Base-by-base conservation (phyloP, 2,888 invertebrate genomes). In the Gastracanthus pulcherrimus region DNA sequence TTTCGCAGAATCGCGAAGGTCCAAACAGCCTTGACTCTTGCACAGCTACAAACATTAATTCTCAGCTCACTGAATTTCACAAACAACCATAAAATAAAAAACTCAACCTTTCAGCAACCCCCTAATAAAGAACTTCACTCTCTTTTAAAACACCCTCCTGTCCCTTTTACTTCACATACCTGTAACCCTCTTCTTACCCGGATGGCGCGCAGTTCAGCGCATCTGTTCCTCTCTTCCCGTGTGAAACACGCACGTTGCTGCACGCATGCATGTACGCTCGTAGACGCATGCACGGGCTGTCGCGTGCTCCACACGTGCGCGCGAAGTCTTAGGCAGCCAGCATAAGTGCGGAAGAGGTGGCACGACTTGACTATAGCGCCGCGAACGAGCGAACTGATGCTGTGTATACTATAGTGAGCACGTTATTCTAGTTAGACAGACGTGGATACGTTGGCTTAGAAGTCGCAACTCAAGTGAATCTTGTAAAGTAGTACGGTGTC, bases 221-320 rank as follows among this genome's bases (percentile, higher is more conserved):
- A 55, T 55, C 55, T 55, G 55, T 26, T 55, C 55, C 55, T n/a
- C n/a, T n/a, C n/a, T n/a, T n/a, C n/a, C n/a, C n/a, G n/a, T n/a
- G n/a, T n/a, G 38, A 38, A 38, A 13, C 48, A 19, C 48, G 16
- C 6, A 6, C 23, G 0, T 38, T 11, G 26, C n/a, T 19, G n/a
- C 16, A 23, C 62, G 13, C 62, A n/a, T n/a, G n/a, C n/a, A n/a
- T n/a, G n/a, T n/a, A n/a, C n/a, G n/a, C n/a, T n/a, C n/a, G n/a
- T n/a, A 38, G 19, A 67, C 55, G 26, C 38, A 26, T 55, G 26
- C 23, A 55, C 23, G 23, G 11, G 23, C n/a, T 41, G 58, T 55
- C 64, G 38, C 75, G 66, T 58, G 67, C 41, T 58, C 19, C 55
- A 76, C 76, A 66, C 67, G 76, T 76, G 76, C 76, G 31, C 36